Percentiles rank a stretch among this genome's conserved stretches.
phyloP scores from a whole-genome alignment of 1,140 invertebrate species.

The Scaptodrosophila lebanonensis region DNA sequence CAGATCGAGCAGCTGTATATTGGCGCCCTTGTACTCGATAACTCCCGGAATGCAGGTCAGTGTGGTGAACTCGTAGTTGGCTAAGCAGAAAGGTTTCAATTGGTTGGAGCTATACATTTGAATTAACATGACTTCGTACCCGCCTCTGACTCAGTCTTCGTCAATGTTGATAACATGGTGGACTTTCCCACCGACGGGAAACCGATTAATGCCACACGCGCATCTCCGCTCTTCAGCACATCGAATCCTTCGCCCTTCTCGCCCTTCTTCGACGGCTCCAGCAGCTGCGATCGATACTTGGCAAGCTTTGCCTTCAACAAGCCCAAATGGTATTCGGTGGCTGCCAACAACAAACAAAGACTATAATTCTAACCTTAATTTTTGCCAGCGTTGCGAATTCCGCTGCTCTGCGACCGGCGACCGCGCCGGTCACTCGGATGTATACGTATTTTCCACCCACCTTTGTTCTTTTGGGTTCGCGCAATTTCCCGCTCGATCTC shows the following conservation, averaged over 20 bases:
- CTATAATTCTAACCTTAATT: conserved; percentile 58
- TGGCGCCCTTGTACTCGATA: conserved; percentile 98
- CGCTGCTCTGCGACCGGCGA: conserved; percentile 35
- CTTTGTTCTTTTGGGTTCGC: conserved; percentile 99
- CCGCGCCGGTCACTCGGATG: not conserved
- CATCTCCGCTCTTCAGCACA: conserved; percentile 99
- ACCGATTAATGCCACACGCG: conserved; percentile 97
- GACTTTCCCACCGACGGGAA: conserved; percentile 99
- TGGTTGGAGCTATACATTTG: too few species aligned
- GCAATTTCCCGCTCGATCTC: conserved; percentile 99
- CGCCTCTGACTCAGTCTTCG: conserved; percentile 94
- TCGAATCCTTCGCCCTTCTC: conserved; percentile 99
- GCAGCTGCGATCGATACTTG: conserved; percentile 95
- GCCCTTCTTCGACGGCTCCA: conserved; percentile 96
- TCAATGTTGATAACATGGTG: conserved; percentile 93
- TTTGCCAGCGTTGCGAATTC: conserved; percentile 42
- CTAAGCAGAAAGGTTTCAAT: conserved; percentile 77
- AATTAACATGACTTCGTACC: too few species aligned
- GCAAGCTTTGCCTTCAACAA: conserved; percentile 98
- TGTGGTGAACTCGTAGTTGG: conserved; percentile 99
- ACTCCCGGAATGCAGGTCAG: conserved; percentile 99
- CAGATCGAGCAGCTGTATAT: conserved; percentile 98
- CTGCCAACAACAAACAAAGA: conserved; percentile 79
- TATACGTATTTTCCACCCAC: conserved; percentile 80
- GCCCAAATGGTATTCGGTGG: conserved; percentile 99